These are phyloP conservation scores for Buphagus erythrorhynchus DNA, from an alignment of 2,797 vertebrate genomes.

Conservation along the genomic window DNA sequence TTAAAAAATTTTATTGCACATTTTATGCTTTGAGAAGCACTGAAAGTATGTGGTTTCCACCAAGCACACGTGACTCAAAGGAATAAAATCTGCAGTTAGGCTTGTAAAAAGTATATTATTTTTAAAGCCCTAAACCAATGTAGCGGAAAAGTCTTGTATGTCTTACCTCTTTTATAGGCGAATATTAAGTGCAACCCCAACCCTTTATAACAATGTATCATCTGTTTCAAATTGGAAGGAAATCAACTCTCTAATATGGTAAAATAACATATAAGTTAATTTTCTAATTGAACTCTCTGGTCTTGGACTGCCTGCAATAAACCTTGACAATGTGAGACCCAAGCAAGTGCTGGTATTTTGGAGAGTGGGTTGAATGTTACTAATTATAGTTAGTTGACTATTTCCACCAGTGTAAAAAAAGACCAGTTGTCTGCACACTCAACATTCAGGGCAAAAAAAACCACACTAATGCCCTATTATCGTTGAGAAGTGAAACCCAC, in stretches of 20 bases:
- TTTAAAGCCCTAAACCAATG: slow-evolving; percentile 66
- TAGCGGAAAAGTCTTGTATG: slow-evolving; percentile 70
- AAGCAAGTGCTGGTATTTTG: slow-evolving; percentile 13
- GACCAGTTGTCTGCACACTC: background rate
- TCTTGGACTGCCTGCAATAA: slow-evolving; percentile 50
- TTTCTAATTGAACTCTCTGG: slow-evolving; percentile 76
- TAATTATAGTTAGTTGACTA: slow-evolving; percentile 18
- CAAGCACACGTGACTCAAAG: slow-evolving; percentile 55
- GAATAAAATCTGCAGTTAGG: slow-evolving; percentile 69
- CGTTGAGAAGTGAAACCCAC: background rate
- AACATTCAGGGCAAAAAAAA: background rate
- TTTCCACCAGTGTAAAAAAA: slow-evolving; percentile 22
- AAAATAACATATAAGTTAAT: slow-evolving; percentile 65
- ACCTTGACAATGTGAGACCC: slow-evolving; percentile 45
- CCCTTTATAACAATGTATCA: slow-evolving; percentile 72
- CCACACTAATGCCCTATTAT: background rate
- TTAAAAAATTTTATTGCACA: slow-evolving; percentile 48
- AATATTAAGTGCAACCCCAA: slow-evolving; percentile 74
- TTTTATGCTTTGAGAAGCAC: slow-evolving; percentile 64
- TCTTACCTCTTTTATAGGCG: slow-evolving; percentile 69
- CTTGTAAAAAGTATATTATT: slow-evolving; percentile 74
- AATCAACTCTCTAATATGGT: slow-evolving; percentile 77
- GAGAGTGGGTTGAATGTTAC: background rate
- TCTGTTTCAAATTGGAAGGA: slow-evolving; percentile 76
- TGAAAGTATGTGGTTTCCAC: slow-evolving; percentile 52